Percentiles rank a stretch among this genome's conserved stretches.
phyloP scores from a whole-genome alignment of 2,797 vertebrate genomes.

The Sebastes hopkinsi region DNA sequence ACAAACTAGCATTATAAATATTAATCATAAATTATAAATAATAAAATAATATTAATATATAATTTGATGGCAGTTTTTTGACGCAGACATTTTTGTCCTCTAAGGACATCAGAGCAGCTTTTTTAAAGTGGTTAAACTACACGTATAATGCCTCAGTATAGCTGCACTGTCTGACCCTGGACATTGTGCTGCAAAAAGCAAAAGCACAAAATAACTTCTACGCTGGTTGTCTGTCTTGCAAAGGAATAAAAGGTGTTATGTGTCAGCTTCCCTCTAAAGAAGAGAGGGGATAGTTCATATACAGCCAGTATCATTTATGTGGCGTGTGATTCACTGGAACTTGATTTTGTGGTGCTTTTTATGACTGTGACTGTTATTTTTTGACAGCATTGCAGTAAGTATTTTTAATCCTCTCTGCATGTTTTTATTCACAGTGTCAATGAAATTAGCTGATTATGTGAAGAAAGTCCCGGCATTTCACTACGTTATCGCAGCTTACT shows the following conservation, averaged over 20 bases:
- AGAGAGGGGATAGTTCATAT: not conserved
- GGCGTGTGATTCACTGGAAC: not conserved
- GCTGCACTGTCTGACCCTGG: too few relatives aligned
- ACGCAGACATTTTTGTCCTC: too few relatives aligned
- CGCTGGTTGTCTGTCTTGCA: too few relatives aligned
- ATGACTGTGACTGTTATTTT: not conserved
- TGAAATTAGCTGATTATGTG: not conserved
- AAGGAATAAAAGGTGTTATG: too few relatives aligned
- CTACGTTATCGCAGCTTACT: not conserved
- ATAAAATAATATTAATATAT: too few relatives aligned
- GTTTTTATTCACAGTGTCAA: not conserved
- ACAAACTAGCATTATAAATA: too few relatives aligned
- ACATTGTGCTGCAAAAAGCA: too few relatives aligned
- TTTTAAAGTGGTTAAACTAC: not conserved
- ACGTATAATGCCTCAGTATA: not conserved
- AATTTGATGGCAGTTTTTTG: too few relatives aligned
- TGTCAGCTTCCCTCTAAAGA: too few relatives aligned
- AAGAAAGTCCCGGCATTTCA: not conserved
- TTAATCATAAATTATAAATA: too few relatives aligned
- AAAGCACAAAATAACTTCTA: too few relatives aligned
- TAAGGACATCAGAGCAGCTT: not conserved
- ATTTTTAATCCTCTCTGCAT: not conserved
- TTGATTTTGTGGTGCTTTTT: not conserved
- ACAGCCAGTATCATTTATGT: not conserved
- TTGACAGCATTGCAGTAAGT: not conserved